Evolutionary conservation across 2,888 invertebrate species (phyloP), one percentile per base, ranked within the genome.

Genomic region (Ptychoptera albimana): DNA sequence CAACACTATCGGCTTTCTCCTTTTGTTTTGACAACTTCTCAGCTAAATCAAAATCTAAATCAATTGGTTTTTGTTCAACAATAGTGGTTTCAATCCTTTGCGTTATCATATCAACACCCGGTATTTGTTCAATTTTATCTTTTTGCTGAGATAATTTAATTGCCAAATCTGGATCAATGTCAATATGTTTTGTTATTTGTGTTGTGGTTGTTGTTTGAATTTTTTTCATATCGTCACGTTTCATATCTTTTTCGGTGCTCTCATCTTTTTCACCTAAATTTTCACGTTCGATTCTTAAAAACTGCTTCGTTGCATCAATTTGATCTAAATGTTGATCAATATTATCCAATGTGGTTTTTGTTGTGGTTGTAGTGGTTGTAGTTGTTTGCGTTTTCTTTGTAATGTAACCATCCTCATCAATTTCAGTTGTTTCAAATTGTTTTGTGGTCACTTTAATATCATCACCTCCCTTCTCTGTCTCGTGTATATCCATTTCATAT

Each of bases 241-340:
- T 35, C 9, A 15, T 37, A n/a, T 37, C 37, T 30, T 35, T 44
- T 12, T 35, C 31, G n/a, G 39, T n/a, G 35, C 50, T 50, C 30
- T 51, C 40, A 15, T 51, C 52, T 31, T 50, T 50, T 31, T 51
- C 40, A 15, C 51, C 52, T 31, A 48, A 48, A 14, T 39, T 36
- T 16, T 56, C 53, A 30, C 40, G 50, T 23, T 48, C 46, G 10
- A 50, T 51, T 30, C 53, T 50, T 39, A 47, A 53, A 9, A 49
- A 51, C 37, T 47, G 47, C 42, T 50, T 49, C 10, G 12, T 30
- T 6, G 12, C 10, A 2, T 37, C 37, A 9, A 15, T 43, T 13
- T 43, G 34, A 2, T 39, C 2, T 16, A 23, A 15, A 11, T 4
- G 10, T 44, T 39, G 9, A 31, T 44, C 32, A n/a, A 23, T 15